These are phyloP conservation scores for Heliconius charithonia DNA, from an alignment of 2,888 invertebrate species.

Conservation along the genomic window DNA sequence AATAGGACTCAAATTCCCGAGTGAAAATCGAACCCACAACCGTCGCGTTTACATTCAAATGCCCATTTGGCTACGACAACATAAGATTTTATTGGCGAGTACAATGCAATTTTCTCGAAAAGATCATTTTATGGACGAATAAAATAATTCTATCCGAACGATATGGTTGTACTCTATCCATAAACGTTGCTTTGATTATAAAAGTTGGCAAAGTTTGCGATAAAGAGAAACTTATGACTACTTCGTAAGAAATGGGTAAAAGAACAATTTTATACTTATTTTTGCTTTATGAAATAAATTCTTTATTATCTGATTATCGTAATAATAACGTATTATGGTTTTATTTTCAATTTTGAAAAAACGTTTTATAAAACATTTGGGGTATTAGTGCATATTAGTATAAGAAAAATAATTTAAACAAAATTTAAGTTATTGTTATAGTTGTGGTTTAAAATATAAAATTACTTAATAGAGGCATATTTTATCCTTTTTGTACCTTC, in stretches of 20 bases:
- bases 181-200: slow-evolving; percentile 20
- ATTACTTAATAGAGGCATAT: too few species aligned
- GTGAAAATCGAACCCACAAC: neutral
- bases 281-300: neutral
- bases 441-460: too few species aligned
- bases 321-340: too few species aligned
- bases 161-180: slow-evolving; percentile 13
- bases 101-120: neutral
- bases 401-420: too few species aligned
- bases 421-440: too few species aligned
- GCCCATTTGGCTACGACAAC: neutral
- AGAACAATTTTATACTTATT: neutral
- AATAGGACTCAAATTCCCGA: neutral
- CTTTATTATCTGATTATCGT: too few species aligned
- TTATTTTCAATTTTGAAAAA: too few species aligned
- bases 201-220: slow-evolving; percentile 13
- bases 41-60: neutral
- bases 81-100: neutral
- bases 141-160: slow-evolving; percentile 11
- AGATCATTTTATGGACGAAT: neutral
- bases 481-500: too few species aligned
- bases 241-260: slow-evolving; percentile 5
- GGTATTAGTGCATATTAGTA: too few species aligned
- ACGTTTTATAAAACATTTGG: too few species aligned
- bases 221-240: slow-evolving; percentile 11